A percentile compares a stretch with the other conserved stretches of the same genome.
Conservation (phyloP, 2,888 invertebrate species). For the Nymphalis polychloros region DNA sequence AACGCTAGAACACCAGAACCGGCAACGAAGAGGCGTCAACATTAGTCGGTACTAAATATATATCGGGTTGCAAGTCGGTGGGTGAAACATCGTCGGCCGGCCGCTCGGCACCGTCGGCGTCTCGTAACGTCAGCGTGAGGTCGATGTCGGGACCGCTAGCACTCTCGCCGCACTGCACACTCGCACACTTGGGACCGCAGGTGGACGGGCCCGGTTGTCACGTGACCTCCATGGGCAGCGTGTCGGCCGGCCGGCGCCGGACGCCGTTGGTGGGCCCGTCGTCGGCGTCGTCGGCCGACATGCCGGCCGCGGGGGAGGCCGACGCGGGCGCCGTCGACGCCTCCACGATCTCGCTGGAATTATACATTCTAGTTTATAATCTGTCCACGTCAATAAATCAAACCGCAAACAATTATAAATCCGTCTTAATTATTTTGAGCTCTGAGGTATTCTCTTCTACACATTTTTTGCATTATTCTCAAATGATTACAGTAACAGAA, state of each 20-base stretch:
- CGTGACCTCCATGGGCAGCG: slow-evolving; percentile 77
- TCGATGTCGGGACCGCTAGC: not conserved
- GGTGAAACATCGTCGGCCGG: slow-evolving; percentile 16
- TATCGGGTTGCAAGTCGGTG: slow-evolving; percentile 19
- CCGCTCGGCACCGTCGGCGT: not conserved
- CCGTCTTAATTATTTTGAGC: no score
- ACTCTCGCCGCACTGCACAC: not conserved
- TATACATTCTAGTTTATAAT: not conserved
- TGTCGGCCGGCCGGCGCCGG: slow-evolving; percentile 56
- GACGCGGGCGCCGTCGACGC: slow-evolving; percentile 49
- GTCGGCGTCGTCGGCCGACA: slow-evolving; percentile 38
- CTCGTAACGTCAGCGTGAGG: not conserved
- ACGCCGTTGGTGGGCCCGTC: slow-evolving; percentile 51
- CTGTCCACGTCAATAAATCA: no score
- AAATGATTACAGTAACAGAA: not conserved
- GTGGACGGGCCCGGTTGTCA: slow-evolving; percentile 55
- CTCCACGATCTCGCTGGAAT: slow-evolving; percentile 58
- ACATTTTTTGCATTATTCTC: no score
- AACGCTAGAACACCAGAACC: slow-evolving; percentile 48
- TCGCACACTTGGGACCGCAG: not conserved
- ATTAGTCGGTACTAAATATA: slow-evolving; percentile 17
- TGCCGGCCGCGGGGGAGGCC: slow-evolving; percentile 38
- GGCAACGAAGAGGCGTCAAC: slow-evolving; percentile 38
- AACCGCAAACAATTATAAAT: no score
- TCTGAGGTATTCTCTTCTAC: no score